Percentiles rank a stretch among this genome's conserved stretches.
Conservation (phyloP, 2,888 invertebrate genomes). For the Andrena haemorrhoa region DNA sequence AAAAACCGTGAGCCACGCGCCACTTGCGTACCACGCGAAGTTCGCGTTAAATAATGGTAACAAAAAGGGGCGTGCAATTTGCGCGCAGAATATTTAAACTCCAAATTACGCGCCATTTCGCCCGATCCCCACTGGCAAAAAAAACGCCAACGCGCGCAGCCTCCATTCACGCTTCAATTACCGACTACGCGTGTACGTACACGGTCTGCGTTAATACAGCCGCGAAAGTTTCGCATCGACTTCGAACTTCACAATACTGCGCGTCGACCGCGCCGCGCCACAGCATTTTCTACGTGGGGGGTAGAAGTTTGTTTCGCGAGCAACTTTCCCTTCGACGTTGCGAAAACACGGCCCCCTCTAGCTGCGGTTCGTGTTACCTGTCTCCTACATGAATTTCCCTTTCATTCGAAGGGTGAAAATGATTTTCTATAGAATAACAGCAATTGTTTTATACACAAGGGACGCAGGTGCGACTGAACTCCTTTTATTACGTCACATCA, state of each 20-base stretch:
- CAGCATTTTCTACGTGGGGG: background rate
- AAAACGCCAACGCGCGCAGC: background rate
- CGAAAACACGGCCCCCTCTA: too few species aligned
- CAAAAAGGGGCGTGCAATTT: conserved; percentile 44
- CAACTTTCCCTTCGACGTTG: too few species aligned
- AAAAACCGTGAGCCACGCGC: conserved; percentile 26
- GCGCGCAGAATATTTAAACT: conserved; percentile 24
- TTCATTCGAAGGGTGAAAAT: too few species aligned
- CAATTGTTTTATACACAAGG: too few species aligned
- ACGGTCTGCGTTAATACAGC: background rate
- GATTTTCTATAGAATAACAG: too few species aligned
- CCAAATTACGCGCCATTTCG: conserved; percentile 36
- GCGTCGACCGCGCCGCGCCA: background rate
- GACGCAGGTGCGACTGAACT: too few species aligned
- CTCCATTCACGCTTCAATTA: conserved; percentile 9
- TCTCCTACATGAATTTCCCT: too few species aligned
- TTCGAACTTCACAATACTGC: background rate
- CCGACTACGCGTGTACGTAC: background rate
- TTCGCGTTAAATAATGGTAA: conserved; percentile 11
- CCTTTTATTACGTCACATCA: too few species aligned
- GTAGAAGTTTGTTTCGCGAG: background rate
- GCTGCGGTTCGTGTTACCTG: too few species aligned
- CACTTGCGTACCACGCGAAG: conserved; percentile 34
- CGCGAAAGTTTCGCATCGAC: background rate
- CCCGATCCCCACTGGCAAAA: background rate